Conservation (phyloP, 1,140 invertebrate genomes). For the Halictus rubicundus region DNA sequence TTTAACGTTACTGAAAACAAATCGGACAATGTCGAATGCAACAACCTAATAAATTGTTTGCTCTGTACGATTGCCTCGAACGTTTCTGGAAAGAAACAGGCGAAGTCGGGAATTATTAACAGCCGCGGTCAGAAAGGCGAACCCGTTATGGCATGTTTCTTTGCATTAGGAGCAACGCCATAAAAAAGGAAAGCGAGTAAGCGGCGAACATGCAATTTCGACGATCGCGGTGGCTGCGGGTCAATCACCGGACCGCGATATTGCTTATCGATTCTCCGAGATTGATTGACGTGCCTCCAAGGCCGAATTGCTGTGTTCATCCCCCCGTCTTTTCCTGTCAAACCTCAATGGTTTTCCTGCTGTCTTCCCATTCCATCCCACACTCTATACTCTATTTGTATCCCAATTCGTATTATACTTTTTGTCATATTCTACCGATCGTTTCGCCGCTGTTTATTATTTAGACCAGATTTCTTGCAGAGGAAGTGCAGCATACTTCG, state of each 20-base stretch:
- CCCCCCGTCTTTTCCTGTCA: slow-evolving; percentile 40
- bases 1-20: too few species aligned
- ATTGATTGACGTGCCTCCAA: slow-evolving; percentile 62
- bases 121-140: neutral
- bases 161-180: neutral
- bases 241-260: slow-evolving; percentile 65
- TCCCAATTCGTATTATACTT: neutral
- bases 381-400: neutral
- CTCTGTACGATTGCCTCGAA: neutral
- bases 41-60: neutral
- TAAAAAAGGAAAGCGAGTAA: slow-evolving; percentile 41
- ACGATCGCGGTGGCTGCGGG: slow-evolving; percentile 54
- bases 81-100: neutral
- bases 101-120: slow-evolving; percentile 5
- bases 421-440: neutral
- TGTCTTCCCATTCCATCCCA: neutral
- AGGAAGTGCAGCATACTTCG: too few species aligned
- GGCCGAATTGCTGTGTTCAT: slow-evolving; percentile 39
- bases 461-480: neutral
- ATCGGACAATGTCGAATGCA: too few species aligned
- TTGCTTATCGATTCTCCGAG: slow-evolving; percentile 63
- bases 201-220: slow-evolving; percentile 56
- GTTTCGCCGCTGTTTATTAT: neutral
- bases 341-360: slow-evolving; percentile 4
- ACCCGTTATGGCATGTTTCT: neutral